Evolutionary conservation across 2,113 vertebrate genomes (phyloP), one percentile per base, ranked within the genome.

Genomic region (Scartelaos histophorus): DNA sequence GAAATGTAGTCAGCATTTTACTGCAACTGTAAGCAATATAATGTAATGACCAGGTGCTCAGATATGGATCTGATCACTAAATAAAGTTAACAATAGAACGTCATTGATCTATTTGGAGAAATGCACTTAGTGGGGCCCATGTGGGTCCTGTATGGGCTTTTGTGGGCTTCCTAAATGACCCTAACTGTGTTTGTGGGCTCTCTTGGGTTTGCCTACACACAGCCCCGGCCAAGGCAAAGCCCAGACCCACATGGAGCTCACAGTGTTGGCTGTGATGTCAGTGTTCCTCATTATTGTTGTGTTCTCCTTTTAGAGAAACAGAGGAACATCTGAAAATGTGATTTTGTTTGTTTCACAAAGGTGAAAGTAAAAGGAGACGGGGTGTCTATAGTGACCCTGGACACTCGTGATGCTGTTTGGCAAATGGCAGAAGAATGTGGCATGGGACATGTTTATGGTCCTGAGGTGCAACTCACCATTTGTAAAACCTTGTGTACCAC

Each of bases 1-100:
- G 29, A 64, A 64, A 38, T 38, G 34, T 64, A 64, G 61, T 64
- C 61, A 64, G 61, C 9, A 5, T 38, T 46, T 66, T 66, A 64
- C 17, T 66, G 43, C 19, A 21, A 17, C 38, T 47, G n/a, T 61
- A 58, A 58, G 3, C 56, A 22, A 13, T 5, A 22, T 11, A 51
- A 16, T 51, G 49, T 22, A 22, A 47, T 43, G 1, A 43, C 38
- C 38, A 16, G 49, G 49, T 51, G 5, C 15, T 19, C 16, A 19
- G 0, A 19, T 6, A 51, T 51, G 17, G 6, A 54, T 21, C 19
- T 54, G 2, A 21, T 19, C 49, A 49, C 15, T 6, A 51, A 7
- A 15, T n/a, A 15, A 1, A 51, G 49, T 19, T 47, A 16, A 19
- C 17, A 51, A 7, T 19, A 3, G 7, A 51, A 51, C 49, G 3